phyloP scores from a whole-genome alignment of 2,888 invertebrate genomes.

The Lamellibrachia satsuma region DNA sequence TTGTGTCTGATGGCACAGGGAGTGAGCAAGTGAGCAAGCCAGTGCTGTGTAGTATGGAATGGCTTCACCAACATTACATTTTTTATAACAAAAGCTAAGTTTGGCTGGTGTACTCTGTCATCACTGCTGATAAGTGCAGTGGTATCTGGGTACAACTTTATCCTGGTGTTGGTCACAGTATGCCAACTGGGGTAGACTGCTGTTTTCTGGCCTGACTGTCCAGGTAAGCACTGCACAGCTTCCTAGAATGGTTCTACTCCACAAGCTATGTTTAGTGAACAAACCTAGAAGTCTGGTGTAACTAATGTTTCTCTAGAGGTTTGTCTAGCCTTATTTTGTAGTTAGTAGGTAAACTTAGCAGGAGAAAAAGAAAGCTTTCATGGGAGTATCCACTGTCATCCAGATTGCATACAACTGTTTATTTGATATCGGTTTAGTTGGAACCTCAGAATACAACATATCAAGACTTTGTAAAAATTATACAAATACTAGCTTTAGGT shows the following conservation, averaged over 20 bases:
- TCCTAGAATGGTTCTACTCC: neutral
- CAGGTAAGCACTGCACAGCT: neutral
- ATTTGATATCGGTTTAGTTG: neutral
- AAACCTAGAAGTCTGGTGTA: neutral
- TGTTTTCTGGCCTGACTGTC: neutral
- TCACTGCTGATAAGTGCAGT: neutral
- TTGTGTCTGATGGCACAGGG: too few relatives aligned
- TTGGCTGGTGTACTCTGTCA: neutral
- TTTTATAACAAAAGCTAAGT: neutral
- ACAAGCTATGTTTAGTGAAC: neutral
- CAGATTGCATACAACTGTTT: neutral
- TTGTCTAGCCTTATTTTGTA: neutral
- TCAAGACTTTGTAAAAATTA: neutral
- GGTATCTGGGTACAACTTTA: neutral
- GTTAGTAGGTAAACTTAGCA: neutral
- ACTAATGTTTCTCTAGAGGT: neutral
- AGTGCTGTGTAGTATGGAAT: neutral
- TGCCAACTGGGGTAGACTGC: neutral
- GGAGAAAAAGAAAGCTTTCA: neutral
- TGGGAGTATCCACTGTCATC: neutral
- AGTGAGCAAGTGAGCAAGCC: too few relatives aligned
- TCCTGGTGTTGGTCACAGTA: neutral
- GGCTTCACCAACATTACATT: neutral
- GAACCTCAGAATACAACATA: neutral
- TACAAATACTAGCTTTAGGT: neutral